These are phyloP conservation scores for Anoncus sp. DNA, from an alignment of 2,888 invertebrate species.

Conservation along the genomic window DNA sequence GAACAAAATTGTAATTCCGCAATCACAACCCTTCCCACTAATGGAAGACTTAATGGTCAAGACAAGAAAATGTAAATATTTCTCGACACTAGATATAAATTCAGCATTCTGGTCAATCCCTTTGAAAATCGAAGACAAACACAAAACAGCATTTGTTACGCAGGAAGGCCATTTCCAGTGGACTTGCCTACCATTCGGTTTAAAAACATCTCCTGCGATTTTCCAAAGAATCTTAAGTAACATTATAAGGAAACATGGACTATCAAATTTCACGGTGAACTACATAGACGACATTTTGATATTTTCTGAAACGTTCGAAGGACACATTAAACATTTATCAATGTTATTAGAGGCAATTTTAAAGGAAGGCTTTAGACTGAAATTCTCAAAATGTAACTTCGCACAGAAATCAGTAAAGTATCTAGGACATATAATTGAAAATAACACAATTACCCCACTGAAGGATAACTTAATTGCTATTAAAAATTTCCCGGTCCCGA, in stretches of 20 bases:
- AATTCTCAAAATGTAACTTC: background rate
- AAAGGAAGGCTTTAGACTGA: background rate
- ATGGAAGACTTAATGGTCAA: no score
- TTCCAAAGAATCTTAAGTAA: background rate
- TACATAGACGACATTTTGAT: background rate
- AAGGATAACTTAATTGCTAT: background rate
- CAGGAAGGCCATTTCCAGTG: no score
- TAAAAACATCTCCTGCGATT: background rate
- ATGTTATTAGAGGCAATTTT: no score
- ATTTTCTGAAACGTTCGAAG: background rate
- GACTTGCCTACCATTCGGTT: background rate
- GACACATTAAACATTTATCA: no score
- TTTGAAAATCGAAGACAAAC: no score
- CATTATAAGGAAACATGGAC: background rate
- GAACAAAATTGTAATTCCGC: background rate
- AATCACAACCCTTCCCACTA: no score
- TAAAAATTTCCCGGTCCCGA: background rate
- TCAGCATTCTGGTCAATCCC: no score
- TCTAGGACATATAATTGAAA: no score
- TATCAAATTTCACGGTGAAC: background rate
- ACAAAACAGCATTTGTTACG: constrained; percentile 26
- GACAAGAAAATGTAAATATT: no score
- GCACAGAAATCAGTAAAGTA: no score
- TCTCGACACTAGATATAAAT: no score
- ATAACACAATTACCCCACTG: background rate